phyloP scores from a whole-genome alignment of 2,113 vertebrate species.

The Fukomys damarensis region DNA sequence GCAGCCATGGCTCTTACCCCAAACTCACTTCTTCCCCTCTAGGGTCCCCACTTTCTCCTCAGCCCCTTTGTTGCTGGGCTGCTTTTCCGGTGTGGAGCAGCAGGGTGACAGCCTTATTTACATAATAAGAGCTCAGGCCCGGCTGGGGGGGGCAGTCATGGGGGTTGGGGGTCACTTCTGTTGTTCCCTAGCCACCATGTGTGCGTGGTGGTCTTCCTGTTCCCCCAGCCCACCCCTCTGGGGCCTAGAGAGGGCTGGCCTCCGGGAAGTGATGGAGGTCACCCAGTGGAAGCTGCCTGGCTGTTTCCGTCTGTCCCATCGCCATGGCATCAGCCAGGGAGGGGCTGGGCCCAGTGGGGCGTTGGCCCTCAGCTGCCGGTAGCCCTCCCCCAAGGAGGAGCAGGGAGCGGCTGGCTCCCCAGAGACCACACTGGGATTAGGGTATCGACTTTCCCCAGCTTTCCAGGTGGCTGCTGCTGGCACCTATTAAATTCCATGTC shows the following conservation, averaged over 20 bases:
- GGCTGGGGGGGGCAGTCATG: neutral
- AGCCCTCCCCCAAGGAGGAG: neutral
- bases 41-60: neutral
- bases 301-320: conserved; percentile 32
- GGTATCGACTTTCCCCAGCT: conserved; percentile 79
- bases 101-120: neutral
- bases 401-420: conserved; percentile 66
- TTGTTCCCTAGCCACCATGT: neutral
- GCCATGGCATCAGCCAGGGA: conserved; percentile 47
- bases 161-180: neutral
- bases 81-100: neutral
- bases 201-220: neutral
- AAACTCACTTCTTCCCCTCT: neutral
- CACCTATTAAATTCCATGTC: conserved; percentile 78
- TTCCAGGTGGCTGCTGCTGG: conserved; percentile 78
- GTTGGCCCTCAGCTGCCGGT: conserved; percentile 42
- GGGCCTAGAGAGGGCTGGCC: neutral
- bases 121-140: neutral
- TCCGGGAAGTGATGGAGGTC: neutral
- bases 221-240: neutral
- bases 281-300: neutral
- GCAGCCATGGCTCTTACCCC: neutral
- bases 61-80: neutral
- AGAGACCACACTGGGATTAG: conserved; percentile 72
- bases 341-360: conserved; percentile 20